Evolutionary conservation across 2,888 invertebrate genomes (phyloP), one percentile per base, ranked within the genome.

Genomic region (Theodoxus fluviatilis): DNA sequence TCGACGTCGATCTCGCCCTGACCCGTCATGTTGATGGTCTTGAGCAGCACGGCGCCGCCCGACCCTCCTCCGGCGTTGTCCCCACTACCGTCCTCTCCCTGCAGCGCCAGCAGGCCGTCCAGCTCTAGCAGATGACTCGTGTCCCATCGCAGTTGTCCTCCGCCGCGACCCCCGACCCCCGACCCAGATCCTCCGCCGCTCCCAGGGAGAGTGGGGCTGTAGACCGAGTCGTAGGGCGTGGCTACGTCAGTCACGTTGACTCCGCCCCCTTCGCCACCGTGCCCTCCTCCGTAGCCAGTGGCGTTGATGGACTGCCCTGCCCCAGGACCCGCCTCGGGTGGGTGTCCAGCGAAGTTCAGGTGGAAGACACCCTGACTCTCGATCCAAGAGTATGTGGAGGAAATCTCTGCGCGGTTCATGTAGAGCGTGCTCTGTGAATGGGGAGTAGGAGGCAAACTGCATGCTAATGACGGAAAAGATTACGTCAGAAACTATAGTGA

Each of bases 121-220:
- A 81, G 74, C 69, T 81, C 80, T 31, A 82, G 75, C 67, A 74
- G 74, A 47, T 79, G 79, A 47, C 80, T 78, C 22, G 76, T 71
- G n/a, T 73, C 73, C 82, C 80, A 81, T 61, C 73, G 71, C 18
- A 82, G 73, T 3, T 73, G 61, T n/a, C 82, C 82, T 28, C 82
- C 82, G 2, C 81, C 82, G 25, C 55, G 49, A 3, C 82, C 82
- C 52, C 82, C 81, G 7, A 61, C 64, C 38, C 79, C 80, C 31
- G 47, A 61, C 28, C 80, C 80, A 73, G 79, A 79, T n/a, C 81
- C 80, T 47, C 82, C 82, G 7, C 81, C 82, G 73, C 80, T 80
- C 6, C 82, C 82, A 43, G 68, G 52, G 31, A 75, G 69, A 37
- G 25, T 25, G 0, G 82, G 80, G 1, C 71, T 68, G 59, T 77